phyloP scores from a whole-genome alignment of 2,113 vertebrate species.

The Hiodon tergisus region DNA sequence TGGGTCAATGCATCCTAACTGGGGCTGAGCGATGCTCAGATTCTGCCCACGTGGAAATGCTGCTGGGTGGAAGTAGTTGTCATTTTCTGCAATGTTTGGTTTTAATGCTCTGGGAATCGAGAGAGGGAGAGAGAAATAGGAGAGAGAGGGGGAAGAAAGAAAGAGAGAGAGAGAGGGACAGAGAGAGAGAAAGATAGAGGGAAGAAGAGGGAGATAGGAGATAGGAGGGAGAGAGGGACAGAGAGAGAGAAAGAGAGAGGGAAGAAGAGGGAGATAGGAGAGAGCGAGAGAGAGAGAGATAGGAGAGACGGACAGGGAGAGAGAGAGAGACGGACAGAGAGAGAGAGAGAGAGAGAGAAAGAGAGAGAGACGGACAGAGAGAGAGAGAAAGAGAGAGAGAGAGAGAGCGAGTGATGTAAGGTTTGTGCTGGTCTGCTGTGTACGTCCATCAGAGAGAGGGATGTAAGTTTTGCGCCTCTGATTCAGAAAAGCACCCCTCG shows the following conservation, averaged over 20 bases:
- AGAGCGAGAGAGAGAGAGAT: background rate
- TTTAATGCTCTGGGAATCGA: background rate
- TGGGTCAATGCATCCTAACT: conserved; percentile 16
- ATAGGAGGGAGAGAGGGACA: background rate
- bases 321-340: background rate
- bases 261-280: no score
- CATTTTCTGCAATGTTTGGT: background rate
- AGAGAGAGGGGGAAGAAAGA: background rate
- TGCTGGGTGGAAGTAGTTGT: background rate
- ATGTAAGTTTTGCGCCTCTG: no score
- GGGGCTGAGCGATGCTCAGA: background rate
- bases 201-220: background rate
- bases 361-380: no score
- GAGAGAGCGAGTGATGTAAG: no score
- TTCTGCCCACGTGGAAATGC: no score
- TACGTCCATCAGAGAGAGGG: no score
- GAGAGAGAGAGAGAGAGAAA: no score
- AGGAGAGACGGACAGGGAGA: background rate
- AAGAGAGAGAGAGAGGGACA: background rate
- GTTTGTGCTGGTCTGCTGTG: no score
- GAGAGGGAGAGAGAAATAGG: background rate
- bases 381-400: no score
- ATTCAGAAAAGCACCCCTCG: no score
- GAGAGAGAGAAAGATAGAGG: background rate
- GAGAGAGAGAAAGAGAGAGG: no score